Conservation (phyloP, 2,113 vertebrate species). For the Ginglymostoma cirratum region DNA sequence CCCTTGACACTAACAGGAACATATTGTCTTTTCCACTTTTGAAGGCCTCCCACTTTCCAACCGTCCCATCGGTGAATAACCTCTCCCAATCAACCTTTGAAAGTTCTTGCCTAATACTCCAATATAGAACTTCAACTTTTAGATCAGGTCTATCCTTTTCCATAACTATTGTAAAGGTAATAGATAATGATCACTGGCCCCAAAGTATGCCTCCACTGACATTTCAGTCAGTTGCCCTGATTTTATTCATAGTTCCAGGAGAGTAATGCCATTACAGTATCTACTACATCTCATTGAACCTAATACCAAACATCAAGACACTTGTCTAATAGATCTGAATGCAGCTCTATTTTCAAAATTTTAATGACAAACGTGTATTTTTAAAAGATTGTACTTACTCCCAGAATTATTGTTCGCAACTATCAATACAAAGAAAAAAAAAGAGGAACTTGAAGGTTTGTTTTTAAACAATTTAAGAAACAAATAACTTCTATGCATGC, state of each 20-base stretch:
- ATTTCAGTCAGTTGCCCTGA: too few species aligned
- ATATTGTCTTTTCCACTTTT: too few species aligned
- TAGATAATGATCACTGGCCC: too few species aligned
- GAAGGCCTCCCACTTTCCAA: too few species aligned
- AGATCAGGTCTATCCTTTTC: too few species aligned
- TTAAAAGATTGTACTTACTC: slow-evolving; percentile 51
- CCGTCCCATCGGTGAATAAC: too few species aligned
- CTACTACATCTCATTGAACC: not conserved
- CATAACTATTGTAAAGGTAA: too few species aligned
- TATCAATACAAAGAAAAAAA: slow-evolving; percentile 43
- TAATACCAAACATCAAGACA: not conserved
- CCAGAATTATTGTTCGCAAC: slow-evolving; percentile 64
- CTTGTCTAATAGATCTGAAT: not conserved
- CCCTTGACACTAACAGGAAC: too few species aligned
- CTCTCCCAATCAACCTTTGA: too few species aligned
- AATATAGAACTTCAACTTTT: too few species aligned
- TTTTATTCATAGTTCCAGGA: not conserved
- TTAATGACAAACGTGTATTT: not conserved
- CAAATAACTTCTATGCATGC: not conserved
- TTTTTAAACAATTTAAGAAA: not conserved
- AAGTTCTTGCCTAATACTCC: too few species aligned
- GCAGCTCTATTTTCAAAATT: not conserved
- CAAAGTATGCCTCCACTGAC: too few species aligned
- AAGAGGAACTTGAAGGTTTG: not conserved
- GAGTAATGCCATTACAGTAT: not conserved